A percentile compares a stretch with the other conserved stretches of the same genome.
These are phyloP conservation scores for Philypnodon macrostomus DNA, from an alignment of 2,797 vertebrate genomes.

Conservation along the genomic window DNA sequence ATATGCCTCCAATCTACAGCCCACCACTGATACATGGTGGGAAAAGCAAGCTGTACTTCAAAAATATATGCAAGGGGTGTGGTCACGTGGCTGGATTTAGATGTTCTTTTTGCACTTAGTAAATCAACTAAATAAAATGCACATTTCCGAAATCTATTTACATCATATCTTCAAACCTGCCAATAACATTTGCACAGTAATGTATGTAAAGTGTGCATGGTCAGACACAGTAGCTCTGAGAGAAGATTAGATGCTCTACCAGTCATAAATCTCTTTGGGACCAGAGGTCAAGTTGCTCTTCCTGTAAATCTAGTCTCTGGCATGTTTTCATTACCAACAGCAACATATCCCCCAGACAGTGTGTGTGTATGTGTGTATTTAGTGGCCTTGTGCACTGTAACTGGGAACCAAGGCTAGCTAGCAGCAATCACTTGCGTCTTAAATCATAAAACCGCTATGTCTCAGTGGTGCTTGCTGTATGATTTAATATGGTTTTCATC, in stretches of 20 bases:
- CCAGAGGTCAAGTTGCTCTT: slow-evolving; percentile 69
- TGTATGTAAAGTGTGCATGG: slow-evolving; percentile 11
- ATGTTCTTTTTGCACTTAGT: too few relatives aligned
- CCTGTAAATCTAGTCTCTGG: slow-evolving; percentile 73
- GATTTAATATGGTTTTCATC: slow-evolving; percentile 74
- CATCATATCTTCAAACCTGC: too few relatives aligned
- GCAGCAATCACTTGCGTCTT: slow-evolving; percentile 45
- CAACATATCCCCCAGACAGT: slow-evolving; percentile 55
- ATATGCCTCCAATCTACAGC: too few relatives aligned
- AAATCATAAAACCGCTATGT: slow-evolving; percentile 57
- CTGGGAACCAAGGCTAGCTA: slow-evolving; percentile 57
- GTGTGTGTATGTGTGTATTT: slow-evolving; percentile 21
- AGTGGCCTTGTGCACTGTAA: slow-evolving; percentile 61
- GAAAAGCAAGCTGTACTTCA: too few relatives aligned
- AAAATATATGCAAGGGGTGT: too few relatives aligned
- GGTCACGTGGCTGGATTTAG: too few relatives aligned
- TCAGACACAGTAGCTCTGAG: slow-evolving; percentile 35
- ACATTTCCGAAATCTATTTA: too few relatives aligned
- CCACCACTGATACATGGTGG: too few relatives aligned
- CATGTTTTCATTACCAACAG: slow-evolving; percentile 73
- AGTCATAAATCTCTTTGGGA: slow-evolving; percentile 55
- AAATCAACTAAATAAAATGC: too few relatives aligned
- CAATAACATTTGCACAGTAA: too few relatives aligned
- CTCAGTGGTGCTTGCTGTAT: slow-evolving; percentile 62
- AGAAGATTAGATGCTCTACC: slow-evolving; percentile 62